Percentiles rank a stretch among this genome's conserved stretches.
Conservation (phyloP, 2,888 invertebrate genomes). For the Epiblema foenella region DNA sequence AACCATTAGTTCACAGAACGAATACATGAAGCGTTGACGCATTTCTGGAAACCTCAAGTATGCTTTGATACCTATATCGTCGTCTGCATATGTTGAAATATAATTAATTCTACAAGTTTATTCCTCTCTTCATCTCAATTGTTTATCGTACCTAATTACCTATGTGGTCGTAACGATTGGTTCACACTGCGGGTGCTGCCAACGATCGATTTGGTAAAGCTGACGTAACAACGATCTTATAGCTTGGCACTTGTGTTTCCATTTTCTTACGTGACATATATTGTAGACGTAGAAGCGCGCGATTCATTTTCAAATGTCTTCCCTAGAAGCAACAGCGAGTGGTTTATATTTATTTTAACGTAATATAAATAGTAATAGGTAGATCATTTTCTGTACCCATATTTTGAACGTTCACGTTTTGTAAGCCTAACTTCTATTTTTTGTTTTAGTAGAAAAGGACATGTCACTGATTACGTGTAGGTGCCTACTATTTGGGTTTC, state of each 20-base stretch:
- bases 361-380: too few relatives aligned
- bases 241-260: slow-evolving; percentile 17
- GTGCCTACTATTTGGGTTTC: too few relatives aligned
- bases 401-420: too few relatives aligned
- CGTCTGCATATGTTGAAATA: background rate
- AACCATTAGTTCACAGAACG: background rate
- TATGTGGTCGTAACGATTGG: slow-evolving; percentile 26
- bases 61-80: background rate
- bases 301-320: background rate
- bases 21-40: background rate
- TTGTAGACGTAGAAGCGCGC: background rate
- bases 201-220: slow-evolving; percentile 40
- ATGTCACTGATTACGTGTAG: too few relatives aligned
- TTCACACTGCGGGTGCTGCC: slow-evolving; percentile 35
- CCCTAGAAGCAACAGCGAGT: too few relatives aligned
- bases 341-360: too few relatives aligned
- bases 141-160: too few relatives aligned
- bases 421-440: too few relatives aligned
- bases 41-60: background rate
- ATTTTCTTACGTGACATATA: slow-evolving; percentile 17
- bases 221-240: slow-evolving; percentile 37
- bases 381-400: too few relatives aligned
- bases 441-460: too few relatives aligned
- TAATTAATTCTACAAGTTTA: slow-evolving; percentile 25
- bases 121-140: slow-evolving; percentile 32